Evolutionary conservation across 2,888 invertebrate genomes (phyloP), one percentile per base, ranked within the genome.

Genomic region (Hymenopus coronatus): DNA sequence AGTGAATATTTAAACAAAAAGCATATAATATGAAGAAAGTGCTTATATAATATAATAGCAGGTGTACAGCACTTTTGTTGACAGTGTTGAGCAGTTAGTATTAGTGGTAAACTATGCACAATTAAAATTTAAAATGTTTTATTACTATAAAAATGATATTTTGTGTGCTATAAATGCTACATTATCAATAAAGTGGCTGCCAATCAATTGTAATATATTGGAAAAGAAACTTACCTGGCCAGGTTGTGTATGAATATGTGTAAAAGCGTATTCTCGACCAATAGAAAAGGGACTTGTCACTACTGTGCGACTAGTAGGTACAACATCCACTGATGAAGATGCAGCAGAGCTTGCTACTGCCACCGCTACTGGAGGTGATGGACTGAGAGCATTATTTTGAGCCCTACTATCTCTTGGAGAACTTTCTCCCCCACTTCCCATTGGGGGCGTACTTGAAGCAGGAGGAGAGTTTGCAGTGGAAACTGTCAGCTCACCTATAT

Each of bases 211-310:
- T 12, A 40, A 40, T 40, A 40, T 40, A 40, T 88, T 9, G 54
- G 54, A 70, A 70, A 70, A 25, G 9, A 40, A 33, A 95, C 93
- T 93, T 94, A 95, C 97, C 95, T 97, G 97, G 93, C 97, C 96
- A 91, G 97, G 96, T 93, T 98, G 98, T 91, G 97, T 95, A 93
- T 98, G 98, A 94, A 98, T 98, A 94, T 98, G 98, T 93, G 97
- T 97, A 94, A 98, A 98, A 90, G 97, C 96, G 93, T 98, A 97
- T 93, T 97, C 97, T 90, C 96, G 93, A 90, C 94, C 94, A 89
- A 93, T 92, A 33, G 92, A 91, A 91, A 93, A 93, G 28, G 93
- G 93, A 89, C 92, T 92, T 89, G 92, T 92, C 90, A 92, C 92
- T 33, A 92, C 92, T 40, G 92, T 91, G 85, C 92, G 90, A 82